Conservation (phyloP, 2,113 vertebrate genomes). For the Silurus glanis region DNA sequence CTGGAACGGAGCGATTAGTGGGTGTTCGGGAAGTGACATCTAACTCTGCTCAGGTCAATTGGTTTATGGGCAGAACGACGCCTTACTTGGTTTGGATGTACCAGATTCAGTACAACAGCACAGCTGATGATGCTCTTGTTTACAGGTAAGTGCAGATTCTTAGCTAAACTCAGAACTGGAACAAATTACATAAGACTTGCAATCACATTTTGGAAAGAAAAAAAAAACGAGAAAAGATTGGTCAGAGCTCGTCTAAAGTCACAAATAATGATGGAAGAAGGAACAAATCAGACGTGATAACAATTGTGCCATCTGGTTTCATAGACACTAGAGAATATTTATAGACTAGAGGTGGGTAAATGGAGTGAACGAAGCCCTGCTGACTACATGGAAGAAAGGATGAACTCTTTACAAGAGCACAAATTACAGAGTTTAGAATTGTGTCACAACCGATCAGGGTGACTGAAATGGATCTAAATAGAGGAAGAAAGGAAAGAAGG, state of each 20-base stretch:
- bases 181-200: neutral
- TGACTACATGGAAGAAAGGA: slow-evolving; percentile 41
- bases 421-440: slow-evolving; percentile 51
- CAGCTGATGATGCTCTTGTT: slow-evolving; percentile 71
- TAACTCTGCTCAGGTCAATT: slow-evolving; percentile 83
- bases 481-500: slow-evolving; percentile 31
- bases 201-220: neutral
- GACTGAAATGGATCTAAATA: slow-evolving; percentile 52
- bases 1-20: slow-evolving; percentile 65
- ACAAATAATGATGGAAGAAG: slow-evolving; percentile 21
- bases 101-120: slow-evolving; percentile 80
- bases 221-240: neutral
- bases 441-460: slow-evolving; percentile 50
- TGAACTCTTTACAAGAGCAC: slow-evolving; percentile 52
- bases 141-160: slow-evolving; percentile 70
- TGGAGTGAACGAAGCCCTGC: slow-evolving; percentile 32
- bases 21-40: slow-evolving; percentile 81
- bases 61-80: slow-evolving; percentile 74
- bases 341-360: slow-evolving; percentile 12
- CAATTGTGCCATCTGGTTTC: slow-evolving; percentile 7
- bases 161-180: neutral
- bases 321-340: slow-evolving; percentile 38
- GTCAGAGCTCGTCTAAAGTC: neutral
- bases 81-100: slow-evolving; percentile 78
- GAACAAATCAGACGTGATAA: slow-evolving; percentile 18